A percentile compares a stretch with the other conserved stretches of the same genome.
These are phyloP conservation scores for Patella caerulea DNA, from an alignment of 2,888 invertebrate genomes.

Conservation along the genomic window DNA sequence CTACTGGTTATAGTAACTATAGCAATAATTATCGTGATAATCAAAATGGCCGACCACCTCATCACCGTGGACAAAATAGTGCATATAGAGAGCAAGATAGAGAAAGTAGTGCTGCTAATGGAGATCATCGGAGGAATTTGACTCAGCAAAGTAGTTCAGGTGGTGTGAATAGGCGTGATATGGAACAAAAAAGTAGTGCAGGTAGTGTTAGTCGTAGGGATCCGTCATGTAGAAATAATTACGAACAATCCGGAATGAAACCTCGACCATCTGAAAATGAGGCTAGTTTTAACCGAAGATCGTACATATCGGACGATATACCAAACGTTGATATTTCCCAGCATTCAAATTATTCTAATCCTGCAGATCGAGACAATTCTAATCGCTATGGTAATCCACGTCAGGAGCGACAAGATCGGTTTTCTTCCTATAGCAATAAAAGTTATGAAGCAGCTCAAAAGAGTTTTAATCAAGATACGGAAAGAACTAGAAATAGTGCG, in stretches of 20 bases:
- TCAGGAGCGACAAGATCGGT: neutral
- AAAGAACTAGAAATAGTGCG: too few relatives aligned
- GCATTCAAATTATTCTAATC: conserved; percentile 7
- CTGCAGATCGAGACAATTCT: neutral
- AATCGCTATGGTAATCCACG: conserved; percentile 2
- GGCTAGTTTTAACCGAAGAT: neutral
- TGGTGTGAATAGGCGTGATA: neutral
- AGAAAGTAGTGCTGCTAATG: conserved; percentile 2
- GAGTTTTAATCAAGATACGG: too few relatives aligned
- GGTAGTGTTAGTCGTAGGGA: neutral
- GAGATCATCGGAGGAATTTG: neutral
- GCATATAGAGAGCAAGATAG: neutral
- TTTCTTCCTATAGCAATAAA: neutral
- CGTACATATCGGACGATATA: neutral
- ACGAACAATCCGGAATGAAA: neutral
- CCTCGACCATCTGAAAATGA: neutral
- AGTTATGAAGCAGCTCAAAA: too few relatives aligned
- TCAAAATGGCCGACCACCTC: neutral
- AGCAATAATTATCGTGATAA: conserved; percentile 1
- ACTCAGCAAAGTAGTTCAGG: neutral
- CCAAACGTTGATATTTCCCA: neutral
- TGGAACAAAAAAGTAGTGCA: neutral
- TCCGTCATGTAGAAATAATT: neutral
- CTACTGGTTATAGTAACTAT: neutral
- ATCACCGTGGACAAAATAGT: neutral